phyloP scores from a whole-genome alignment of 2,113 vertebrate species.

The Mustela nigripes region DNA sequence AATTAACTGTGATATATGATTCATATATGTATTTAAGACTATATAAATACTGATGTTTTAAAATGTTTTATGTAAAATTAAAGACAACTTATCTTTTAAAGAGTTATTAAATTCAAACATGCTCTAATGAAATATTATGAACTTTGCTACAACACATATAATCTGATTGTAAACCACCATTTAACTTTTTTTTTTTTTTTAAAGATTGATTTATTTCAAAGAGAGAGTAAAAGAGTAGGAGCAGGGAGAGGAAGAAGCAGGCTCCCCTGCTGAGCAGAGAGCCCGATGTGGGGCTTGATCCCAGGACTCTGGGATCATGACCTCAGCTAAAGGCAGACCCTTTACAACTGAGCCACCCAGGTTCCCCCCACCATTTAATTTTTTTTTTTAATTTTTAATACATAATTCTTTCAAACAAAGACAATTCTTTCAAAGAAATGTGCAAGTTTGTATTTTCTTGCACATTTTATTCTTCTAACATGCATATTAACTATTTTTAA shows the following conservation, averaged over 20 bases:
- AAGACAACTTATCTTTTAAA: neutral
- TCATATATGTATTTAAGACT: neutral
- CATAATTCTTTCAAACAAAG: too few relatives aligned
- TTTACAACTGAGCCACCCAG: too few relatives aligned
- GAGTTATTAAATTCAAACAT: neutral
- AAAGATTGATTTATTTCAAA: too few relatives aligned
- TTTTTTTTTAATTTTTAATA: neutral
- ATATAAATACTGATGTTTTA: neutral
- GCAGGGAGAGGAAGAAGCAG: too few relatives aligned
- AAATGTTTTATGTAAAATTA: neutral
- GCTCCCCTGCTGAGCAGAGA: too few relatives aligned
- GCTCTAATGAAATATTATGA: neutral
- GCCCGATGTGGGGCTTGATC: too few relatives aligned
- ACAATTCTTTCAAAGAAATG: neutral
- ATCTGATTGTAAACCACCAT: neutral
- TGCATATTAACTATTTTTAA: neutral
- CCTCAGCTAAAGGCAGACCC: too few relatives aligned
- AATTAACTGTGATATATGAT: neutral
- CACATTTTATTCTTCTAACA: neutral
- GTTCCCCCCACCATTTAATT: neutral
- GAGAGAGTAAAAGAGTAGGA: too few relatives aligned
- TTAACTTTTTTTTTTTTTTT: neutral
- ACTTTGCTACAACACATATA: neutral
- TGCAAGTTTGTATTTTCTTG: neutral
- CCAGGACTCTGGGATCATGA: too few relatives aligned